Conservation (phyloP, 2,113 vertebrate genomes). For the Hemicordylus capensis region DNA sequence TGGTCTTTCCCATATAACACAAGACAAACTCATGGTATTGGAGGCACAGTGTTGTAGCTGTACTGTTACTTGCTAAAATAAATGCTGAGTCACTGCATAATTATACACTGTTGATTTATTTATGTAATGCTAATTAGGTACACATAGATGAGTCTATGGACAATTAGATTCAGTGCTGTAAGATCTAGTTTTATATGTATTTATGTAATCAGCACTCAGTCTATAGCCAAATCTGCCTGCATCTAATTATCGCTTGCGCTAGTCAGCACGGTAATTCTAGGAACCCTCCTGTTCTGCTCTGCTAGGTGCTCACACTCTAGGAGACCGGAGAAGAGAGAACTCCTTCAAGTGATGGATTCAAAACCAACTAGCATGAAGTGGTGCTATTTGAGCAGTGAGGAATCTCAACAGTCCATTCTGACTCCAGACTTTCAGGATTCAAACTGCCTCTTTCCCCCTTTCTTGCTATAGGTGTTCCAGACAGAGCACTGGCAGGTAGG, state of each 20-base stretch:
- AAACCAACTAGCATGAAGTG: neutral
- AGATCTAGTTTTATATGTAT: neutral
- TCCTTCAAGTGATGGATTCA: neutral
- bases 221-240: neutral
- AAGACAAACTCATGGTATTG: neutral
- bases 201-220: neutral
- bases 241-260: neutral
- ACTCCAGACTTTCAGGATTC: neutral
- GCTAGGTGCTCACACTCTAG: neutral
- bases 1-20: neutral
- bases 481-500: too few relatives aligned
- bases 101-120: conserved; percentile 22
- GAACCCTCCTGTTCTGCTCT: neutral
- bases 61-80: neutral
- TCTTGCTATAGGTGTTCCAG: too few relatives aligned
- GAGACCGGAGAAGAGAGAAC: neutral
- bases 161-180: conserved; percentile 10
- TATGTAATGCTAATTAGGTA: neutral
- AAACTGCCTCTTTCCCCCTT: too few relatives aligned
- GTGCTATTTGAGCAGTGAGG: neutral
- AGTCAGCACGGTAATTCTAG: neutral
- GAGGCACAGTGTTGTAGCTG: neutral
- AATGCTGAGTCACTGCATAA: conserved; percentile 3
- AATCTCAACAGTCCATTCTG: neutral
- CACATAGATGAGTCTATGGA: conserved; percentile 6